These are phyloP conservation scores for Phodopus roborovskii DNA, from an alignment of 2,113 vertebrate species.

Conservation along the genomic window DNA sequence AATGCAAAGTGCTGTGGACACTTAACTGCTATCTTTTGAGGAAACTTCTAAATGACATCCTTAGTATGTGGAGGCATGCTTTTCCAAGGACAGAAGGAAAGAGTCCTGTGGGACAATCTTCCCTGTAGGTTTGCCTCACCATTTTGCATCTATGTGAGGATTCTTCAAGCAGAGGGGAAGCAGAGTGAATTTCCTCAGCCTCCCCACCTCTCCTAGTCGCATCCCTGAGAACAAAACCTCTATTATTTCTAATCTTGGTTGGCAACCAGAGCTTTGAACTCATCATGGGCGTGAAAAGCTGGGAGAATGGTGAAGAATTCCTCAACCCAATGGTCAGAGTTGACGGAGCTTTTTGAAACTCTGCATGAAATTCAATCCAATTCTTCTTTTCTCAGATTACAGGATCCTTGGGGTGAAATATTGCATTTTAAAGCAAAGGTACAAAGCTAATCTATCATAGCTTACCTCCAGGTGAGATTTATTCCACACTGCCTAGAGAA, in stretches of 20 bases:
- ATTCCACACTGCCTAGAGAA: constrained; percentile 84
- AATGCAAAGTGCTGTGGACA: background rate
- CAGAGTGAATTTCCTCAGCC: background rate
- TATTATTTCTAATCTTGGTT: constrained; percentile 24
- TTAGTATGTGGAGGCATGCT: background rate
- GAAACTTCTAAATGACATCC: background rate
- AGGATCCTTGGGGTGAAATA: constrained; percentile 78
- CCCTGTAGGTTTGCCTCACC: background rate
- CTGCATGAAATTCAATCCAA: constrained; percentile 81
- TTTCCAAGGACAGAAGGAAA: background rate
- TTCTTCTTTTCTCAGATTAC: constrained; percentile 82
- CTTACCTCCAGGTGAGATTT: constrained; percentile 85
- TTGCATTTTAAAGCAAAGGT: constrained; percentile 80
- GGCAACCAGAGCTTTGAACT: constrained; percentile 57
- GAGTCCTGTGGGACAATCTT: background rate
- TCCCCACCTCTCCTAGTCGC: background rate
- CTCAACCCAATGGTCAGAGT: constrained; percentile 54
- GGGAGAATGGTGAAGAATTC: constrained; percentile 62
- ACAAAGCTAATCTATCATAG: constrained; percentile 83
- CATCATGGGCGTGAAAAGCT: constrained; percentile 26
- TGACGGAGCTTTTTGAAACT: constrained; percentile 83
- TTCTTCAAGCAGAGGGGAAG: background rate
- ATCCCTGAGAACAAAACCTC: constrained; percentile 43
- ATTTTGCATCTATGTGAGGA: constrained; percentile 24
- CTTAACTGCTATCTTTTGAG: constrained; percentile 13